These are phyloP conservation scores for Reinhardtius hippoglossoides DNA, from an alignment of 2,113 vertebrate species.

Conservation along the genomic window DNA sequence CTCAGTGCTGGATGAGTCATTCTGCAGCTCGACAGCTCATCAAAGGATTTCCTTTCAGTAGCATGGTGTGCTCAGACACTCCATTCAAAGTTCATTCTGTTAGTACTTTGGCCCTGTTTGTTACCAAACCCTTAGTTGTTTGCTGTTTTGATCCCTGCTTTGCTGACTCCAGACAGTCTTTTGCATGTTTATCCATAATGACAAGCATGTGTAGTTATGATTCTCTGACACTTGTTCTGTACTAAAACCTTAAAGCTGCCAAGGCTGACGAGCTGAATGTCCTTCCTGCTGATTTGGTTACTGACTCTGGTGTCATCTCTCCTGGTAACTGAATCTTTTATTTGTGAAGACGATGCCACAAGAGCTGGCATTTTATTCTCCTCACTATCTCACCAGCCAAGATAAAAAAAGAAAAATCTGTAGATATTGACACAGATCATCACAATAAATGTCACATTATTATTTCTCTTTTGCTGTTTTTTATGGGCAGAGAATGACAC, in stretches of 20 bases:
- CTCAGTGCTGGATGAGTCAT: conserved; percentile 36
- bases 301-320: conserved; percentile 24
- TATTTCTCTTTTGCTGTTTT: too few species aligned
- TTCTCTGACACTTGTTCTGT: conserved; percentile 7
- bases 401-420: too few species aligned
- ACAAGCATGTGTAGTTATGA: not conserved
- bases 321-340: conserved; percentile 15
- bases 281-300: conserved; percentile 35
- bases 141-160: not conserved
- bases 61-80: conserved; percentile 2
- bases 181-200: not conserved
- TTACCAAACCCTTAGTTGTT: not conserved
- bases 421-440: too few species aligned
- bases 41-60: conserved; percentile 30
- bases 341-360: not conserved
- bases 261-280: not conserved
- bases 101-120: conserved; percentile 29
- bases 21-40: not conserved
- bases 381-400: not conserved
- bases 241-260: not conserved
- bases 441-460: too few species aligned
- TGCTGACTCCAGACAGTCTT: not conserved
- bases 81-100: conserved; percentile 27
- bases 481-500: too few species aligned
- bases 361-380: not conserved